phyloP scores from a whole-genome alignment of 2,888 invertebrate genomes.

The Belgica antarctica region DNA sequence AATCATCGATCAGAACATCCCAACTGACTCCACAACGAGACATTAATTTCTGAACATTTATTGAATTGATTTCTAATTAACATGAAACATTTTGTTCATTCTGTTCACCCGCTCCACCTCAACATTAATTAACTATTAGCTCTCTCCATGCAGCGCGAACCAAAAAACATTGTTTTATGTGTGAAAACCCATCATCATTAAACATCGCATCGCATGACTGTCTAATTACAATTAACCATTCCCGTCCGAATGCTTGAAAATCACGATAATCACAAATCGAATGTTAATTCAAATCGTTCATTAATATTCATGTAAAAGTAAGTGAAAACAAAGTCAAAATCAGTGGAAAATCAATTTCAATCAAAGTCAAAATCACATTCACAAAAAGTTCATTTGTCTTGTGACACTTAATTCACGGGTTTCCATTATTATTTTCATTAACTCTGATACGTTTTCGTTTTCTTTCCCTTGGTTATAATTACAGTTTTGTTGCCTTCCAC shows the following conservation, averaged over 20 bases:
- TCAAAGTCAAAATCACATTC: not conserved
- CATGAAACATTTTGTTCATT: too few species aligned
- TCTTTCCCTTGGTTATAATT: slow-evolving; percentile 21
- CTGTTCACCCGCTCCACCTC: not conserved
- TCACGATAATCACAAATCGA: slow-evolving; percentile 25
- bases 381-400: slow-evolving; percentile 27
- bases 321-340: slow-evolving; percentile 10
- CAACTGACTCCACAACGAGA: too few species aligned
- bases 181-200: slow-evolving; percentile 27
- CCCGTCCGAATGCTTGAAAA: not conserved
- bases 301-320: not conserved
- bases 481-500: slow-evolving; percentile 14
- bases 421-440: slow-evolving; percentile 21
- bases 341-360: not conserved
- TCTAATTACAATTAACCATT: slow-evolving; percentile 29
- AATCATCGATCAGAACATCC: too few species aligned
- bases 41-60: too few species aligned
- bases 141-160: not conserved
- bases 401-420: slow-evolving; percentile 27
- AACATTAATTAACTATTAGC: not conserved
- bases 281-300: slow-evolving; percentile 1
- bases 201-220: slow-evolving; percentile 18
- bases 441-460: slow-evolving; percentile 7
- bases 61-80: not conserved
- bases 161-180: not conserved